These are phyloP conservation scores for Muricea muricata DNA, from an alignment of 92 coral and sea anemone genomes.

Conservation along the genomic window DNA sequence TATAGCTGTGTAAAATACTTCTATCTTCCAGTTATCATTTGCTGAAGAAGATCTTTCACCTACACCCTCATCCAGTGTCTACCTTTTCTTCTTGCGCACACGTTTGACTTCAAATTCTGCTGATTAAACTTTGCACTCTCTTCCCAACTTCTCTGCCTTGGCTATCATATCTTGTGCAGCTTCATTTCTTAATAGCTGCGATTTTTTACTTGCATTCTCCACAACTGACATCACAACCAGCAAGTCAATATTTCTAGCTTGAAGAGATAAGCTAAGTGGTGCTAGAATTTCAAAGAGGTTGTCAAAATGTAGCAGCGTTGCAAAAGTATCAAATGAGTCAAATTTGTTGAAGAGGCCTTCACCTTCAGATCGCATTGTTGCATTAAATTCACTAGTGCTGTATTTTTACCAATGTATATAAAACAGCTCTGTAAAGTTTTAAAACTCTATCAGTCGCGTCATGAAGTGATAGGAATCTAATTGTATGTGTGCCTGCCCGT, in stretches of 20 bases:
- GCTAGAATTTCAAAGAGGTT: conserved; percentile 18
- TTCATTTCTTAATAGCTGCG: conserved; percentile 7
- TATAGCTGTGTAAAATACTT: conserved; percentile 10
- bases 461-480: conserved; percentile 14
- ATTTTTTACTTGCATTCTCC: conserved; percentile 16
- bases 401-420: conserved; percentile 4
- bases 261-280: background rate
- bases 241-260: background rate
- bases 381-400: background rate
- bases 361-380: conserved; percentile 18
- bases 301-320: background rate
- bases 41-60: background rate
- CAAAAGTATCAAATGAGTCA: background rate
- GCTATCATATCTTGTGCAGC: conserved; percentile 19
- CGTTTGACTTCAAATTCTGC: background rate
- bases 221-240: conserved; percentile 14
- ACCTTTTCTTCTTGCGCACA: background rate
- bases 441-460: background rate
- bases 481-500: conserved; percentile 24
- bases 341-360: conserved; percentile 19
- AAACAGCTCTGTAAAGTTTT: conserved; percentile 7
- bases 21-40: background rate
- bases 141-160: conserved; percentile 19
- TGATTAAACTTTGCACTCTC: background rate
- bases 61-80: background rate